Conservation (phyloP, 2,888 invertebrate species). For the Dryomyza anilis region DNA sequence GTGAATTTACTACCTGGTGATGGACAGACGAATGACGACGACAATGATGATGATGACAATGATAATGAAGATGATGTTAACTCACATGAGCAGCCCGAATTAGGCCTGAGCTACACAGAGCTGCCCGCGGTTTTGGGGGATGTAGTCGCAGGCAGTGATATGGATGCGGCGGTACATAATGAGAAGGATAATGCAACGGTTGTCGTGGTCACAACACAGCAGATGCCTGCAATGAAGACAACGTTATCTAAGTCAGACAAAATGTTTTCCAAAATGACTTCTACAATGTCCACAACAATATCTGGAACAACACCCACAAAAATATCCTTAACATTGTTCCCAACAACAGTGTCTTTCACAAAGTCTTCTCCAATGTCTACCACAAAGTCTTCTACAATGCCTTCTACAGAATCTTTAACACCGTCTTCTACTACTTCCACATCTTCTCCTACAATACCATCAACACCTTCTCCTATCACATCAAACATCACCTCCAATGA, state of each 20-base stretch:
- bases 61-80: too few species aligned
- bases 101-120: constrained; percentile 40
- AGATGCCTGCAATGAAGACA: too few species aligned
- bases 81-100: too few species aligned
- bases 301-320: too few species aligned
- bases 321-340: too few species aligned
- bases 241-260: too few species aligned
- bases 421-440: background rate
- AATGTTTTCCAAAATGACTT: too few species aligned
- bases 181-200: constrained; percentile 20
- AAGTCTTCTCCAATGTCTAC: constrained; percentile 33
- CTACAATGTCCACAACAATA: too few species aligned
- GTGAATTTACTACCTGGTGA: too few species aligned
- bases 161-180: background rate
- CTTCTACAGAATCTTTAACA: constrained; percentile 22
- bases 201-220: constrained; percentile 38
- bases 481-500: background rate
- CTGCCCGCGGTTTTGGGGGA: constrained; percentile 22
- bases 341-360: constrained; percentile 21
- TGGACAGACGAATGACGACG: too few species aligned
- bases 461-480: background rate
- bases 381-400: constrained; percentile 28
- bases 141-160: background rate
- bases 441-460: background rate
- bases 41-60: too few species aligned